Evolutionary conservation across 2,797 vertebrate genomes (phyloP).

Genomic region (Poecilia picta): DNA sequence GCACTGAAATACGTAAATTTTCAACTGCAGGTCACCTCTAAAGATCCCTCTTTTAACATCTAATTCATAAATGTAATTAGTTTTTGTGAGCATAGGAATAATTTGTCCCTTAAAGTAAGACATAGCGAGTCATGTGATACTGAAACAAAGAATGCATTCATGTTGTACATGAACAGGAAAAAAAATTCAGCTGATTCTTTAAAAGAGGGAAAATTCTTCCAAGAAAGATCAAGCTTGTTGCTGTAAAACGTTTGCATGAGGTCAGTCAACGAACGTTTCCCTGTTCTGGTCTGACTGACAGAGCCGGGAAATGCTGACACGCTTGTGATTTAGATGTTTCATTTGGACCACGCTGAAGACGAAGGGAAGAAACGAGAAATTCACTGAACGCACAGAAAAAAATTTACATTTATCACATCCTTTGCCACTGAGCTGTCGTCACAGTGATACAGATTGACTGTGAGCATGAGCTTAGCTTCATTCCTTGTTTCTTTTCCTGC

Average conservation of each 20-base stretch:
- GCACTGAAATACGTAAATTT: constrained; percentile 32
- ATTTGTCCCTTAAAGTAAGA: constrained; percentile 26
- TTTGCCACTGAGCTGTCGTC: constrained; percentile 55
- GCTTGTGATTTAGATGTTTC: constrained; percentile 58
- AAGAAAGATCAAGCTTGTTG: constrained; percentile 21
- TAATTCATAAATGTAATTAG: neutral
- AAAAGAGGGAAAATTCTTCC: constrained; percentile 11
- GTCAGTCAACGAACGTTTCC: constrained; percentile 54
- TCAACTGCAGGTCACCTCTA: constrained; percentile 20
- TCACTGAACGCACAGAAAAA: constrained; percentile 18
- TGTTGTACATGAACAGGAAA: constrained; percentile 20
- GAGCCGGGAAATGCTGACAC: constrained; percentile 41
- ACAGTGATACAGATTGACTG: constrained; percentile 46
- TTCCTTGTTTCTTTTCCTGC: constrained; percentile 34
- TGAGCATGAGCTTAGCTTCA: constrained; percentile 27
- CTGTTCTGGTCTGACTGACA: constrained; percentile 37
- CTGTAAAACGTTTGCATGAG: constrained; percentile 49
- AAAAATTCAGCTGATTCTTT: constrained; percentile 21
- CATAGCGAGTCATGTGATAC: constrained; percentile 55
- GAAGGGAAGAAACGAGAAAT: constrained; percentile 35
- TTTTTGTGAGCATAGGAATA: neutral
- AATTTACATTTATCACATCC: constrained; percentile 16
- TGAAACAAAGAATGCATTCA: constrained; percentile 54
- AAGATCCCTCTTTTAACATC: neutral
- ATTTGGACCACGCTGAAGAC: constrained; percentile 54